phyloP scores from a whole-genome alignment of 1,140 invertebrate genomes.

The Steinernema feltiae region DNA sequence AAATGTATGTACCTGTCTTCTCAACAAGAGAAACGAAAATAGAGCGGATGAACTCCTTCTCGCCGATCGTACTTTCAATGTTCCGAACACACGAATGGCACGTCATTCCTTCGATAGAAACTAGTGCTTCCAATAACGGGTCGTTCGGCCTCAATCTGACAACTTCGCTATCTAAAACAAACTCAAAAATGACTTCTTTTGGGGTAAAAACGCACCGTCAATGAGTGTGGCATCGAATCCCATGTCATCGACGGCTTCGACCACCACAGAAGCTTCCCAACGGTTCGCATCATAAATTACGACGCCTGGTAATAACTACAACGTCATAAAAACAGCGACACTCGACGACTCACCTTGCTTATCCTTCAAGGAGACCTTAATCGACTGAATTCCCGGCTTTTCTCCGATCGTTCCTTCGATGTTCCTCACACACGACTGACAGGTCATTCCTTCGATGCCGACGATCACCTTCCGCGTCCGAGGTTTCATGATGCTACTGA shows the following conservation, averaged over 20 bases:
- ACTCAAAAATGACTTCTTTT: not conserved
- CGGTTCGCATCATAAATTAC: not conserved
- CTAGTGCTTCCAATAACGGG: not conserved
- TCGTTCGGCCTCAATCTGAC: not conserved
- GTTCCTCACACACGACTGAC: slow-evolving; percentile 85
- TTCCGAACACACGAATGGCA: slow-evolving; percentile 87
- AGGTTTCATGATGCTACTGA: not conserved
- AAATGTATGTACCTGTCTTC: too few relatives aligned
- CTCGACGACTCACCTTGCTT: slow-evolving; percentile 17
- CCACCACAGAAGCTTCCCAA: not conserved
- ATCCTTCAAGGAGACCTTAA: slow-evolving; percentile 20
- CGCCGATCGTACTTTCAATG: slow-evolving; percentile 69
- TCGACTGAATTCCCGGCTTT: slow-evolving; percentile 18
- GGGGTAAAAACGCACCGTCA: not conserved
- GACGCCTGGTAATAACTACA: too few relatives aligned
- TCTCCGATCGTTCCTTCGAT: slow-evolving; percentile 70
- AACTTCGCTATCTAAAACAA: not conserved
- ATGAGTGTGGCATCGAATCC: not conserved
- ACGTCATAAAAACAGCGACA: too few relatives aligned
- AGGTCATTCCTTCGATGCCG: slow-evolving; percentile 73
- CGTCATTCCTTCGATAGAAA: slow-evolving; percentile 70
- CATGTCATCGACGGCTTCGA: not conserved
- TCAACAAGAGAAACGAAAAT: slow-evolving; percentile 29
- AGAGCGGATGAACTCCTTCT: slow-evolving; percentile 57
- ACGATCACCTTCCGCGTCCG: slow-evolving; percentile 1